Base-by-base conservation (phyloP, 2,797 vertebrate species). In the Discoglossus pictus region DNA sequence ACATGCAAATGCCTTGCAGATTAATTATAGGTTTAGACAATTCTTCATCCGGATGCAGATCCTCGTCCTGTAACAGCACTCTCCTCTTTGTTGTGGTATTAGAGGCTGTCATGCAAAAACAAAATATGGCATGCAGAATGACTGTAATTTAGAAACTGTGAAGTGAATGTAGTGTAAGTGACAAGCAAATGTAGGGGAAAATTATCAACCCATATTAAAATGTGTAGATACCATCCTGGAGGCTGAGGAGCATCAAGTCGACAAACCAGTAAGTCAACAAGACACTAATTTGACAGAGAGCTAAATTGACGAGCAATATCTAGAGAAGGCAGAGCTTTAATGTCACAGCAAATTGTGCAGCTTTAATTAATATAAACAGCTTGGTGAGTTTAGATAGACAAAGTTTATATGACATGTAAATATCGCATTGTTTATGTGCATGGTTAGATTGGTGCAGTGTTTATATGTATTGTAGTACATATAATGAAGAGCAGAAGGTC, bases 111-210 rank as follows among this genome's bases (percentile, higher is more conserved):
- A 71, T 64, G 44, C 46, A 64, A 25, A 58, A 46, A 64, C 44
- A n/a, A 71, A 58, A 71, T 59, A 64, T 71, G 68, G 35, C 43
- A 64, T 64, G 53, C 61, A 52, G 61, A 64, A 64, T 64, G 46
- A 59, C 61, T 71, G 68, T 71, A 71, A 71, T 71, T 71, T 71
- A 64, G 68, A 71, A 71, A 71, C 68, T 71, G 61, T 71, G 68
- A 71, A 71, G 53, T 71, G 68, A 71, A 71, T 71, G 53, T 71
- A 71, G 46, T 64, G 68, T 71, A 71, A 71, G 64, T 71, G 68
- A 71, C 68, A 64, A 71, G 68, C 68, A 71, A 71, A 71, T 71
- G 68, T 71, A 71, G 68, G 54, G 61, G 61, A 64, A 70, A 71
- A 71, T 71, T 64, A 71, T 71, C 68, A 71, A 16, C 44, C 68